Evolutionary conservation across 2,797 vertebrate species (phyloP).

Genomic region (Coreius guichenoti): DNA sequence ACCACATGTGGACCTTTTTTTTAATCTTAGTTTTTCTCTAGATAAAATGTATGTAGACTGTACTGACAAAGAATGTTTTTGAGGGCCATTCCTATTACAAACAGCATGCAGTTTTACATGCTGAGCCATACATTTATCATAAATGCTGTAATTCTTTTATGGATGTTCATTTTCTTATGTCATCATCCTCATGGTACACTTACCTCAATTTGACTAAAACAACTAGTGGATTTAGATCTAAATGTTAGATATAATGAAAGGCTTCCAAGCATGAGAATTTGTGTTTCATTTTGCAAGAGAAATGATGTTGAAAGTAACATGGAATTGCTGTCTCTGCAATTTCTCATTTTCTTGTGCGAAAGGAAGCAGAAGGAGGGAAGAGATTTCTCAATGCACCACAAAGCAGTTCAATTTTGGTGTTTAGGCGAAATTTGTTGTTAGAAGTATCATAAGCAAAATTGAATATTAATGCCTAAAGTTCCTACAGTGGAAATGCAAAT

Average conservation of each 20-base stretch:
- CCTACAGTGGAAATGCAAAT: conserved; percentile 5
- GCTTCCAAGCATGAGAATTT: background rate
- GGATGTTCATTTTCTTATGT: background rate
- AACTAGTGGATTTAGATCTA: background rate
- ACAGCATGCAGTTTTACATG: background rate
- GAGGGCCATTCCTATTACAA: background rate
- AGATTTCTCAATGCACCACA: conserved; percentile 50
- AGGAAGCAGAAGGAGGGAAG: conserved; percentile 54
- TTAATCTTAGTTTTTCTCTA: background rate
- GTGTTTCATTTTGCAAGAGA: background rate
- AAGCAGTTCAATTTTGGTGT: background rate
- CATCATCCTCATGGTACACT: background rate
- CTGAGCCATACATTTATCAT: background rate
- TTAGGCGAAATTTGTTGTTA: conserved; percentile 5
- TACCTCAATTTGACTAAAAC: background rate
- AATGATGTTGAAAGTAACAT: conserved; percentile 19
- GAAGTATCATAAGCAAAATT: background rate
- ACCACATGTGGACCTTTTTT: background rate
- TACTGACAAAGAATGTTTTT: background rate
- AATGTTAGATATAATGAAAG: background rate
- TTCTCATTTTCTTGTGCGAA: conserved; percentile 55
- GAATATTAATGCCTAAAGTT: background rate
- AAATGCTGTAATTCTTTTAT: background rate
- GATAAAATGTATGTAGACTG: background rate
- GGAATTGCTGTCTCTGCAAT: background rate